Base-by-base conservation (phyloP, 2,113 vertebrate species). In the Psittacula cyanocephala region DNA sequence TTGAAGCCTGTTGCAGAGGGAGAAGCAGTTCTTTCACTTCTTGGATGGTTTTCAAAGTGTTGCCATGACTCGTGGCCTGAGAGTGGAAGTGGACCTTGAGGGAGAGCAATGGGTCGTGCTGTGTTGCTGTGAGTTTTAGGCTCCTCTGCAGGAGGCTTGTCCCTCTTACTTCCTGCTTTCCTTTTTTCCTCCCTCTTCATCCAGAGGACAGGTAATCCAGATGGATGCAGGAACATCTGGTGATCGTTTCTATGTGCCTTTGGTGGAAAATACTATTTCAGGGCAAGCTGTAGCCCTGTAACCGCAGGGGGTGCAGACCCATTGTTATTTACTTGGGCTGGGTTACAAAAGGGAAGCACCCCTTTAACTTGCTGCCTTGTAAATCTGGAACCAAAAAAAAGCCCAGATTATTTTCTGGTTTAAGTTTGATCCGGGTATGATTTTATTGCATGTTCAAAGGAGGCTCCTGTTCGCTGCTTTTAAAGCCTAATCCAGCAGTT, bases 11-110 rank as follows among this genome's bases (percentile, higher is more conserved):
- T 72, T 28, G 18, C 0, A n/a, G 70, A 75, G 52, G 62, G 20
- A 89, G 74, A 24, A 33, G 52, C 39, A 3, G 31, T 37, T 69
- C 87, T 70, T 44, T 29, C 5, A 13, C 37, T 77, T 62, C 41
- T 74, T 49, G 27, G 47, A 4, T 53, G n/a, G 7, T 71, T 69
- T 43, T 80, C 24, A 11, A 37, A 18, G 8, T 3, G 0, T 81
- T 63, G 8, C 46, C 0, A 0, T 46, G 43, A 13, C 47, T 53
- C 13, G 27, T 1, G 6, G 11, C 53, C 72, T 8, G 3, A 46
- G 86, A 77, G 67, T 10, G 9, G 49, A 27, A 33, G 31, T 20
- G 4, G 37, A 20, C 22, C 1, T 2, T 9, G 81, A 10, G 35
- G 46, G 59, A 9, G 27, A 60, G 59, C 53, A 14, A 25, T 27